Evolutionary conservation across 2,888 invertebrate species (phyloP), one percentile per base, ranked within the genome.

Genomic region (Molorchus minor): DNA sequence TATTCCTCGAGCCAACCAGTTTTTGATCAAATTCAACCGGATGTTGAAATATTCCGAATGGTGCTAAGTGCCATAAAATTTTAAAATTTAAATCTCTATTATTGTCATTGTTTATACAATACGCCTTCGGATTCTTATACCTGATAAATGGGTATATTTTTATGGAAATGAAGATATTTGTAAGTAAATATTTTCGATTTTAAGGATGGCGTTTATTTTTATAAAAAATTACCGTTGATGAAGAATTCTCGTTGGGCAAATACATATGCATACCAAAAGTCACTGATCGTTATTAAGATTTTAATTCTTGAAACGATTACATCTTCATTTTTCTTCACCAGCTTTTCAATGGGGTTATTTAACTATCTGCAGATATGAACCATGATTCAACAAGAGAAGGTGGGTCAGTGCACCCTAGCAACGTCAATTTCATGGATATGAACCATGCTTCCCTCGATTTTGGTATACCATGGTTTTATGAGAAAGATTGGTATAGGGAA

Each of bases 11-110:
- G 33, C 33, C n/a, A 33, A 33, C 33, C 33, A n/a, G 33, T 33
- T 33, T 33, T 33, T 33, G 33, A 33, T 33, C 12, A 12, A 33
- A 33, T 33, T 33, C 33, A 33, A 33, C 33, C 33, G 33, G 33
- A 33, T 33, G 33, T 33, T 3, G n/a, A 33, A n/a, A 3, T 33
- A 33, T 33, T 33, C n/a, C 33, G n/a, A 33, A 12, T n/a, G 33
- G 33, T n/a, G 33, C 12, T 33, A 33, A 3, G 33, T 33, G 33
- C 33, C 33, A 33, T 33, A 7, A 33, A 33, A 33, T 33, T 33
- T n/a, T 33, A 33, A 33, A 33, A 7, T 33, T 33, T 33, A 33
- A 33, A 7, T 10, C n/a, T 7, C 33, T 10, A 33, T 3, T 33
- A 33, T 33, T 33, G 10, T 5, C 3, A 3, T 5, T 33, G 12